Evolutionary conservation across 2,113 vertebrate genomes (phyloP).

Genomic region (Excalfactoria chinensis): DNA sequence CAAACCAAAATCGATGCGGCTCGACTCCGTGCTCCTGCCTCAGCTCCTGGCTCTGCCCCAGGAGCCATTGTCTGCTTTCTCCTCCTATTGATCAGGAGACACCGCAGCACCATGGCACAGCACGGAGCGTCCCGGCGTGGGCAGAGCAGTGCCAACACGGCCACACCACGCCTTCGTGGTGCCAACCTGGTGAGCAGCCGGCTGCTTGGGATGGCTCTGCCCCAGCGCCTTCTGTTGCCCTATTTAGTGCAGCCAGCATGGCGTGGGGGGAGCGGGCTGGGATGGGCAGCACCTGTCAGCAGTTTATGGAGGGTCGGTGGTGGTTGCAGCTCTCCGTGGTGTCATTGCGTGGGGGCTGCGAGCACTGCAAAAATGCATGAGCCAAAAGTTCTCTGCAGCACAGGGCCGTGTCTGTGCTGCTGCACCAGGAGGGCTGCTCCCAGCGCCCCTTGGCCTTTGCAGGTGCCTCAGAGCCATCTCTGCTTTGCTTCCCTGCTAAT

Average conservation of each 20-base stretch:
- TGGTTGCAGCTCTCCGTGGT: background rate
- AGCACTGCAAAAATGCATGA: background rate
- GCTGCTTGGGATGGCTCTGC: background rate
- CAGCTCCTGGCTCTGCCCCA: slow-evolving; percentile 42
- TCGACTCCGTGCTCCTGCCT: background rate
- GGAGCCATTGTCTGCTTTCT: background rate
- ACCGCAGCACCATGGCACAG: fast-evolving
- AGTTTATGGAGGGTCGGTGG: background rate
- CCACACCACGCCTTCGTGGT: fast-evolving
- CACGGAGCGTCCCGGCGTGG: fast-evolving
- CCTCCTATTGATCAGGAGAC: background rate
- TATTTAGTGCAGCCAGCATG: background rate
- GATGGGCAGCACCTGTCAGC: fast-evolving
- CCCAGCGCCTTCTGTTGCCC: slow-evolving; percentile 38
- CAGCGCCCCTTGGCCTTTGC: fast-evolving
- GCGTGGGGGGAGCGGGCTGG: fast-evolving
- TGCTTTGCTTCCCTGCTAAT: background rate
- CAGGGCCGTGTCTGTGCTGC: fast-evolving
- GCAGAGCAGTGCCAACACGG: background rate
- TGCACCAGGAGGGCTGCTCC: background rate
- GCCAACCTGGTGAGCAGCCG: background rate
- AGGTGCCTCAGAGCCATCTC: fast-evolving
- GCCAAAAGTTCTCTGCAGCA: background rate
- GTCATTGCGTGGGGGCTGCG: background rate
- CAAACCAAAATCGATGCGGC: background rate